Evolutionary conservation across 2,888 invertebrate species (phyloP).

Genomic region (Esperia sulphurella): DNA sequence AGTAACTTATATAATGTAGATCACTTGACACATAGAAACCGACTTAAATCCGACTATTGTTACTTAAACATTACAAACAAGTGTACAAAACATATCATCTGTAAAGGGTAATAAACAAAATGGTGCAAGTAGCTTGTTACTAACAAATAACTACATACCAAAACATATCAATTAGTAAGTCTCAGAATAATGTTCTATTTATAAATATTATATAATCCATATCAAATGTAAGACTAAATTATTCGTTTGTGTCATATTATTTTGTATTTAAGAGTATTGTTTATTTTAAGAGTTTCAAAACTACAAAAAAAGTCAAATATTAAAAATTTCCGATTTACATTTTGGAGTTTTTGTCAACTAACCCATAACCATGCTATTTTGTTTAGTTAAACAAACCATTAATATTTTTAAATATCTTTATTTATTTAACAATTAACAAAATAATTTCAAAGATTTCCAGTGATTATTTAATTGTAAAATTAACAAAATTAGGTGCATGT

Average conservation of each 20-base stretch:
- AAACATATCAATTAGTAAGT: slow-evolving; percentile 12
- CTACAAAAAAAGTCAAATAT: slow-evolving; percentile 6
- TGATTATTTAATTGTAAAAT: background rate
- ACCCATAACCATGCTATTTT: background rate
- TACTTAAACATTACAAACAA: too few relatives aligned
- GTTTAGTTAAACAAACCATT: background rate
- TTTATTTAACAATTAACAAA: background rate
- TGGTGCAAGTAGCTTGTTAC: background rate
- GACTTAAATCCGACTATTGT: too few relatives aligned
- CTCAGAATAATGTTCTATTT: background rate
- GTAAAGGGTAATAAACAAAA: background rate
- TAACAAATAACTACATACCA: background rate
- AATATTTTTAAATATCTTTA: background rate
- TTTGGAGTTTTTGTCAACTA: background rate
- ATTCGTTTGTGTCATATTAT: background rate
- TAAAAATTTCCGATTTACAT: slow-evolving; percentile 8
- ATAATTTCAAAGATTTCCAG: slow-evolving; percentile 1
- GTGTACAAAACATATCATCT: background rate
- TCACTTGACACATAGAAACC: background rate
- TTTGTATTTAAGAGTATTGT: slow-evolving; percentile 1
- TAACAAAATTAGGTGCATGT: slow-evolving; percentile 3
- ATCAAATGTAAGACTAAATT: slow-evolving; percentile 1
- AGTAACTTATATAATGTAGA: background rate
- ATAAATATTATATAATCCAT: slow-evolving; percentile 1
- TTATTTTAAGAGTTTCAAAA: slow-evolving; percentile 7